phyloP scores from a whole-genome alignment of 2,797 vertebrate genomes.

The Furcifer pardalis region DNA sequence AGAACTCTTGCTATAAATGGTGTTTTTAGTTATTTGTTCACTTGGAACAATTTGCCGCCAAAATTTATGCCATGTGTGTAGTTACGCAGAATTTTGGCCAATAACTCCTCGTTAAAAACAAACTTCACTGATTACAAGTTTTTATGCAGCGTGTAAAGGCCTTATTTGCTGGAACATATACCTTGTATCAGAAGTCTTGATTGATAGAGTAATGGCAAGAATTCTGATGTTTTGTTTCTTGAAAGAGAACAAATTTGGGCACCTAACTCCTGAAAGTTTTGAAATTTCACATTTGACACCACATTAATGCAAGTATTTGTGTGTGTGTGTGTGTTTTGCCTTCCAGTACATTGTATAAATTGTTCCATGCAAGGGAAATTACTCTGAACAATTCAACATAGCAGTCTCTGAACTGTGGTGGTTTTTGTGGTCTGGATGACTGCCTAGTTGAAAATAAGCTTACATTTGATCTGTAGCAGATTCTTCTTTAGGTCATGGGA shows the following conservation, averaged over 20 bases:
- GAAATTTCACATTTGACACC: slow-evolving; percentile 34
- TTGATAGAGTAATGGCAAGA: neutral
- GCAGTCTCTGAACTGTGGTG: slow-evolving; percentile 55
- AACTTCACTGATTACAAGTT: neutral
- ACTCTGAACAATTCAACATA: slow-evolving; percentile 44
- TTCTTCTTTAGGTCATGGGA: slow-evolving; percentile 55
- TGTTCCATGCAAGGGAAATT: slow-evolving; percentile 48
- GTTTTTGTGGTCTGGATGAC: slow-evolving; percentile 68
- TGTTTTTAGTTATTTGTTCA: no score
- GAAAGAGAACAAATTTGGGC: slow-evolving; percentile 14
- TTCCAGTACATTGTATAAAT: slow-evolving; percentile 32
- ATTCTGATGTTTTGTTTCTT: neutral
- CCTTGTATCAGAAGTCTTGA: neutral
- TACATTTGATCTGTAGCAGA: slow-evolving; percentile 55
- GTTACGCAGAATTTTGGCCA: no score
- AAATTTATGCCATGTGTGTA: no score
- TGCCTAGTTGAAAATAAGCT: slow-evolving; percentile 63
- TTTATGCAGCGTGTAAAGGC: neutral
- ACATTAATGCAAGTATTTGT: slow-evolving; percentile 26
- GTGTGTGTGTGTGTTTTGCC: neutral
- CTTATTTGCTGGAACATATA: neutral
- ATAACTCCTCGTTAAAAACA: neutral
- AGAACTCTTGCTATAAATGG: no score
- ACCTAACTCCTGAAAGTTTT: slow-evolving; percentile 31
- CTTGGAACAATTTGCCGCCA: no score